These are phyloP conservation scores for Lutraria rhynchaena DNA, from an alignment of 1,140 invertebrate genomes.

Conservation along the genomic window DNA sequence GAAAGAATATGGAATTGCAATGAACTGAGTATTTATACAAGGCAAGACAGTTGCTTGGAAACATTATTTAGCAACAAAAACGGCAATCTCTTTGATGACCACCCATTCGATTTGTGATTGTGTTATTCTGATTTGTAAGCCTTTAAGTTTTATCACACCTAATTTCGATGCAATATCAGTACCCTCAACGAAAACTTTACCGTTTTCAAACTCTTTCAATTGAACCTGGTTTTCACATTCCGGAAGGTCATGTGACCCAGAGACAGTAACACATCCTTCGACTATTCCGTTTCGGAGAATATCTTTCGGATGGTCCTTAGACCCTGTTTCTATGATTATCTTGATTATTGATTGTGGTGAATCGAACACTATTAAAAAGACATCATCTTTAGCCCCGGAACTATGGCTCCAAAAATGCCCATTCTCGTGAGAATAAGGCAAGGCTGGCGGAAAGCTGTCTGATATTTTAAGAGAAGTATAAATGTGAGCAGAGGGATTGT, in stretches of 20 bases:
- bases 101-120: constrained; percentile 63
- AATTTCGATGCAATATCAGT: constrained; percentile 57
- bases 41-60: no score
- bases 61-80: background rate
- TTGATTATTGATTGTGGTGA: constrained; percentile 61
- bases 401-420: constrained; percentile 71
- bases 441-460: constrained; percentile 60
- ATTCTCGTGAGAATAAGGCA: constrained; percentile 59
- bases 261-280: constrained; percentile 61
- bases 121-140: constrained; percentile 65
- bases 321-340: constrained; percentile 67
- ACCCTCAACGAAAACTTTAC: constrained; percentile 56
- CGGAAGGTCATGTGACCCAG: constrained; percentile 21
- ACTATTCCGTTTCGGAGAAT: constrained; percentile 61
- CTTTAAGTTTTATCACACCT: constrained; percentile 59
- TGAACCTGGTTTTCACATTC: constrained; percentile 66
- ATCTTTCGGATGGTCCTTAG: constrained; percentile 62
- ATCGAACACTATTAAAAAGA: constrained; percentile 67
- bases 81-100: constrained; percentile 72
- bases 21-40: no score
- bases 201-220: constrained; percentile 64
- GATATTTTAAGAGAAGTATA: constrained; percentile 62
- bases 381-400: constrained; percentile 50
- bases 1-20: no score
- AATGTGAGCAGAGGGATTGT: constrained; percentile 68